Percentiles rank a stretch among this genome's conserved stretches.
Conservation (phyloP, 2,113 vertebrate species). For the Hippocampus mohnikei region DNA sequence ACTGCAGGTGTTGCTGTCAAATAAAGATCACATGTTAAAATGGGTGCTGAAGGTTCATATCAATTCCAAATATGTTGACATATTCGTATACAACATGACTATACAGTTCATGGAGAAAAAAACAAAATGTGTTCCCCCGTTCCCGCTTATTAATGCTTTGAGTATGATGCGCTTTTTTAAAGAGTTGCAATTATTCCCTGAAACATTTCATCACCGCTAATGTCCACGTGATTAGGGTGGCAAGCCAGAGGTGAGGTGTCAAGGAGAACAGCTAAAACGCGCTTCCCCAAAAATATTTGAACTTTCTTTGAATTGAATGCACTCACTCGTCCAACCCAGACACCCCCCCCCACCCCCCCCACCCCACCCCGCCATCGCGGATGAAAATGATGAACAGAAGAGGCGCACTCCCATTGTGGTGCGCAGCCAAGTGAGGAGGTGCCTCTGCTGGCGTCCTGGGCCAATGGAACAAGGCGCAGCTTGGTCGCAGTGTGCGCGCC, state of each 20-base stretch:
- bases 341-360: slow-evolving; percentile 10
- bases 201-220: neutral
- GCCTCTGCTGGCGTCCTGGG: slow-evolving; percentile 73
- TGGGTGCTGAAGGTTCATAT: neutral
- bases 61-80: neutral
- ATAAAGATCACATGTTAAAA: neutral
- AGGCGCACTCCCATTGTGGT: slow-evolving; percentile 79
- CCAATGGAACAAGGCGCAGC: slow-evolving; percentile 81
- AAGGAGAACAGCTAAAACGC: neutral
- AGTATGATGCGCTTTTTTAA: neutral
- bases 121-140: neutral
- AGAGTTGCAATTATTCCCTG: neutral
- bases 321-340: too few species aligned
- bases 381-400: slow-evolving; percentile 70
- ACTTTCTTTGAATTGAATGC: neutral
- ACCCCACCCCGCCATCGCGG: neutral
- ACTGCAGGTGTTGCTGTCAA: neutral
- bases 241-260: neutral
- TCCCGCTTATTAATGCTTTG: neutral
- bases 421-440: slow-evolving; percentile 67
- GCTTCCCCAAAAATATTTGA: neutral
- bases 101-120: neutral
- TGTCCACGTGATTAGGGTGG: neutral
- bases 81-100: neutral
- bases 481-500: slow-evolving; percentile 69